These are phyloP conservation scores for Oppia nitens DNA, from an alignment of 1,140 invertebrate genomes.

Conservation along the genomic window DNA sequence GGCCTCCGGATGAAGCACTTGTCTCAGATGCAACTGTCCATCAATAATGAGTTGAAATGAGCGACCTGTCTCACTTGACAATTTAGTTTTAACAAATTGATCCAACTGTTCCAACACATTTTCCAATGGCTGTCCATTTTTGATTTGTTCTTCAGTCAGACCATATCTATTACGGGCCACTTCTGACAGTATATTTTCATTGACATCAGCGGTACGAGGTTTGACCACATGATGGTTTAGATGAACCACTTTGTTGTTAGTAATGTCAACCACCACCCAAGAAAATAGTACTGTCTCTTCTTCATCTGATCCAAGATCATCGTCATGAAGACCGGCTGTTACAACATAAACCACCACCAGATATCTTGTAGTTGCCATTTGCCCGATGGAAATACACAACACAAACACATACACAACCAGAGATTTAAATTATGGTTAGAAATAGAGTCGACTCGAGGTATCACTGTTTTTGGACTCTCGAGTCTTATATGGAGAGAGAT, in stretches of 20 bases:
- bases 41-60: conserved; percentile 48
- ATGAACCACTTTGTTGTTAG: conserved; percentile 68
- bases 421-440: too few relatives aligned
- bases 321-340: conserved; percentile 76
- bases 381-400: background rate
- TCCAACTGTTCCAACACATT: conserved; percentile 49
- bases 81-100: conserved; percentile 28
- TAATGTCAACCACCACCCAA: conserved; percentile 69
- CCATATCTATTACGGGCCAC: conserved; percentile 40
- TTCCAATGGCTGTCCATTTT: conserved; percentile 42
- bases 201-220: conserved; percentile 43
- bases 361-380: conserved; percentile 32
- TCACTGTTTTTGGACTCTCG: too few relatives aligned
- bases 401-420: too few relatives aligned
- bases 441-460: too few relatives aligned
- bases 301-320: conserved; percentile 76
- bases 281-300: conserved; percentile 81
- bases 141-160: conserved; percentile 47
- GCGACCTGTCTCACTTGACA: conserved; percentile 27
- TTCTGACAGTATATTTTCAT: conserved; percentile 47
- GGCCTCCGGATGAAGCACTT: conserved; percentile 82
- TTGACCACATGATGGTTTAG: conserved; percentile 58
- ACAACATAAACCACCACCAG: conserved; percentile 69
- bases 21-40: conserved; percentile 64
- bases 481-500: background rate